Conservation (phyloP, 1,140 invertebrate species). For the Trichonephila inaurata region DNA sequence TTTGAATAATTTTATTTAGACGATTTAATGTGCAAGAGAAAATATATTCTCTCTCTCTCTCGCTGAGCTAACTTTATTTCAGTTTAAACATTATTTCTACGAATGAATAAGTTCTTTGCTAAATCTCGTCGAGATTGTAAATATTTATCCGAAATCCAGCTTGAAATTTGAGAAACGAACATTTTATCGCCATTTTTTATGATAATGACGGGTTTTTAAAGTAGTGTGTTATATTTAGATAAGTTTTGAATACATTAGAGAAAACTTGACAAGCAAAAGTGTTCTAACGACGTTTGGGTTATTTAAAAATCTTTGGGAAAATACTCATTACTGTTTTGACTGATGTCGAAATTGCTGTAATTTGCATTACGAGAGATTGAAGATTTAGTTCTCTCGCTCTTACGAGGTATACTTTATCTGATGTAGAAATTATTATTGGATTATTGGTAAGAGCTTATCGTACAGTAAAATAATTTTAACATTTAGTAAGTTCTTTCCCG, state of each 20-base stretch:
- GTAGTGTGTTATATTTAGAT: not conserved
- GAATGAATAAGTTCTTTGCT: not conserved
- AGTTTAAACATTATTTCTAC: not conserved
- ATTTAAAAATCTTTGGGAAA: not conserved
- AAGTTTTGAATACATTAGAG: conserved; percentile 1
- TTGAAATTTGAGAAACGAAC: not conserved
- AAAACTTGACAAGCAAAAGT: not conserved
- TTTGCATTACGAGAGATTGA: too few relatives aligned
- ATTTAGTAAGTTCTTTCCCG: too few relatives aligned
- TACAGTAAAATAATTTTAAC: too few relatives aligned
- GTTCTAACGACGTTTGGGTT: not conserved
- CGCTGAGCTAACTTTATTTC: not conserved
- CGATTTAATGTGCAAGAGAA: not conserved
- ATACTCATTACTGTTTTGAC: not conserved
- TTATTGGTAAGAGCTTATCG: too few relatives aligned
- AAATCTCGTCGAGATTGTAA: not conserved
- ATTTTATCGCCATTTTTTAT: not conserved
- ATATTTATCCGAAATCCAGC: not conserved
- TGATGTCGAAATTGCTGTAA: not conserved
- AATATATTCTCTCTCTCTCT: not conserved
- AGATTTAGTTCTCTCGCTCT: too few relatives aligned
- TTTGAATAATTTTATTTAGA: not conserved
- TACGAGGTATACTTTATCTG: too few relatives aligned
- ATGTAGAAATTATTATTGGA: too few relatives aligned
- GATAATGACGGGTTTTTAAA: conserved; percentile 1